A percentile compares a stretch with the other conserved stretches of the same genome.
Evolutionary conservation across 1,140 invertebrate species (phyloP).

Genomic region (Drosophila auraria): DNA sequence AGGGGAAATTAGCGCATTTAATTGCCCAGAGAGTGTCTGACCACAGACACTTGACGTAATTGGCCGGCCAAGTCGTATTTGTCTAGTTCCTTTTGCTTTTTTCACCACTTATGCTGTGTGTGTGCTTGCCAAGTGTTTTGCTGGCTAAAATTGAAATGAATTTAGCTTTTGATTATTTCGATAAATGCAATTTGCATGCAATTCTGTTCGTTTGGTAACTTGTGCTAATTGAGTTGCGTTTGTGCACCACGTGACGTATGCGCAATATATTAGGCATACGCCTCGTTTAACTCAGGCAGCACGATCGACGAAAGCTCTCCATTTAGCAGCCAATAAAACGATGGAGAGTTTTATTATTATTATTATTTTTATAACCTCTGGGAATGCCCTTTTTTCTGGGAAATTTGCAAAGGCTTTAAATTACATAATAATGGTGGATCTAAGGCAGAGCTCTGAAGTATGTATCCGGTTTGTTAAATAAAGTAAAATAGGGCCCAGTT

Average conservation of each 20-base stretch:
- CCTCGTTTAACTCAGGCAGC: slow-evolving; percentile 32
- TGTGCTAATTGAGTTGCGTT: slow-evolving; percentile 60
- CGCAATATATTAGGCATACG: slow-evolving; percentile 68
- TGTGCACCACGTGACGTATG: slow-evolving; percentile 69
- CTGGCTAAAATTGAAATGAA: slow-evolving; percentile 30
- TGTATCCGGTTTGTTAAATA: background rate
- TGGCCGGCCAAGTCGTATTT: slow-evolving; percentile 60
- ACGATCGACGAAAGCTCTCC: slow-evolving; percentile 34
- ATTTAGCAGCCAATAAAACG: slow-evolving; percentile 60
- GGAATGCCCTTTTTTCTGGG: slow-evolving; percentile 23
- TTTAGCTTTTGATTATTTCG: slow-evolving; percentile 42
- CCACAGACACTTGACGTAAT: slow-evolving; percentile 80
- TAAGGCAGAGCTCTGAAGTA: too few relatives aligned
- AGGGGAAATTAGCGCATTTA: slow-evolving; percentile 81
- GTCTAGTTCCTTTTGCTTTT: slow-evolving; percentile 22
- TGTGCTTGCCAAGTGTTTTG: slow-evolving; percentile 29
- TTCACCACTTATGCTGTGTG: slow-evolving; percentile 8
- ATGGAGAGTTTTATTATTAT: slow-evolving; percentile 8
- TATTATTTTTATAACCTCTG: slow-evolving; percentile 21
- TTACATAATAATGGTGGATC: background rate
- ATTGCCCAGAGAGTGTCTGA: slow-evolving; percentile 79
- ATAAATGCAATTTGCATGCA: slow-evolving; percentile 52
- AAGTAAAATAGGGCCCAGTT: too few relatives aligned
- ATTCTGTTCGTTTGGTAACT: slow-evolving; percentile 20
- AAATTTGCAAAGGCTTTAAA: background rate